Evolutionary conservation across 1,140 invertebrate genomes (phyloP).

Genomic region (Platyscapa corneri): DNA sequence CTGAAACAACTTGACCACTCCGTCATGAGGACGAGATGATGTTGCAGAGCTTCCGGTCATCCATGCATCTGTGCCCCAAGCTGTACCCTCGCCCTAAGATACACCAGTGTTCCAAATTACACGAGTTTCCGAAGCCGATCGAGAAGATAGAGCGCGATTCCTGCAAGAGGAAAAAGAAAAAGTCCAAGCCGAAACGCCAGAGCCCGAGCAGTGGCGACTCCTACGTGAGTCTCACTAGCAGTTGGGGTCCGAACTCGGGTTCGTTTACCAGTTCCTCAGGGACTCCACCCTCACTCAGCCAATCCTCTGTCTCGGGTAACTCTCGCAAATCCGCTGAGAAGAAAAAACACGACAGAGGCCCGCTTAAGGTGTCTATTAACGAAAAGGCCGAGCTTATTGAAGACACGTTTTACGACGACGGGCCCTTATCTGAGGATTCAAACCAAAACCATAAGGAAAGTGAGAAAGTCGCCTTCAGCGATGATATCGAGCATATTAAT

Average conservation of each 20-base stretch:
- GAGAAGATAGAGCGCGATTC: background rate
- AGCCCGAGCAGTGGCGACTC: constrained; percentile 64
- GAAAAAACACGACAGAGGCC: constrained; percentile 68
- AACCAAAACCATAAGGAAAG: background rate
- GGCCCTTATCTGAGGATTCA: background rate
- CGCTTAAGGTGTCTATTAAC: constrained; percentile 75
- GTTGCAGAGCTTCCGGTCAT: constrained; percentile 64
- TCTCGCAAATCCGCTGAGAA: constrained; percentile 36
- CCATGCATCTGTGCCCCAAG: constrained; percentile 55
- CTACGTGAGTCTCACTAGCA: constrained; percentile 61
- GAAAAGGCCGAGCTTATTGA: constrained; percentile 75
- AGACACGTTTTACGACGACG: constrained; percentile 59
- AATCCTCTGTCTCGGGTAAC: constrained; percentile 56
- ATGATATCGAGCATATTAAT: background rate
- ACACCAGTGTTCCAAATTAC: constrained; percentile 52
- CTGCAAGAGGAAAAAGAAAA: constrained; percentile 49
- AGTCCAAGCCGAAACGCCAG: constrained; percentile 55
- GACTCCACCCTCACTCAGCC: constrained; percentile 55
- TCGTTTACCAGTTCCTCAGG: constrained; percentile 65
- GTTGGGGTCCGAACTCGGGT: constrained; percentile 64
- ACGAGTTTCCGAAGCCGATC: background rate
- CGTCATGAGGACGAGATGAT: constrained; percentile 44
- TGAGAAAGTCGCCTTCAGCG: background rate
- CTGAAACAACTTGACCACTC: background rate
- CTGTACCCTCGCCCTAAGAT: too few relatives aligned